Evolutionary conservation across 1,140 invertebrate species (phyloP).

Genomic region (Magallana gigas): DNA sequence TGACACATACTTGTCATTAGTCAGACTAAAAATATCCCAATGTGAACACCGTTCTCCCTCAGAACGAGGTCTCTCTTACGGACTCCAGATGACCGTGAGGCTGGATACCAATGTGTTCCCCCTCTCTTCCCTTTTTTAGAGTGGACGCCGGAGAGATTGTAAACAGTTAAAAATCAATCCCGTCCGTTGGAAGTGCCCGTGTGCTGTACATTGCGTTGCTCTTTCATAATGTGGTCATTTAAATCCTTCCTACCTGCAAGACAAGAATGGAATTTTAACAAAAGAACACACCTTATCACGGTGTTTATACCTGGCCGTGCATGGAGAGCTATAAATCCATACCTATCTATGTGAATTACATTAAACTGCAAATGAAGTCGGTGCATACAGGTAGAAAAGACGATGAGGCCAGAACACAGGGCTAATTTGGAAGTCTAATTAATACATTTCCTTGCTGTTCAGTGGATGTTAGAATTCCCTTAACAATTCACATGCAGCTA

Average conservation of each 20-base stretch:
- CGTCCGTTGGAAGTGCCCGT: conserved; percentile 7
- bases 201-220: conserved; percentile 32
- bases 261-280: conserved; percentile 35
- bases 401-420: background rate
- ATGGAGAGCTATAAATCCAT: conserved; percentile 25
- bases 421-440: conserved; percentile 26
- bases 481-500: background rate
- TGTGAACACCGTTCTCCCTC: background rate
- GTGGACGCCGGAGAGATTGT: conserved; percentile 25
- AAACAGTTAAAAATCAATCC: conserved; percentile 33
- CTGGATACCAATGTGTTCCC: background rate
- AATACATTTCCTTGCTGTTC: background rate
- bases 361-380: conserved; percentile 21
- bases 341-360: conserved; percentile 35
- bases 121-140: conserved; percentile 28
- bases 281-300: conserved; percentile 27
- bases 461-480: background rate
- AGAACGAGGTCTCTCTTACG: background rate
- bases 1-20: conserved; percentile 25
- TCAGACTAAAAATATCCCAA: conserved; percentile 22
- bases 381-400: conserved; percentile 17
- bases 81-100: background rate
- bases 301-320: conserved; percentile 23
- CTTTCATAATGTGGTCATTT: conserved; percentile 35
- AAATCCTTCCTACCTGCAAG: conserved; percentile 34